These are phyloP conservation scores for Acronicta leporina DNA, from an alignment of 2,888 invertebrate species.

Conservation along the genomic window DNA sequence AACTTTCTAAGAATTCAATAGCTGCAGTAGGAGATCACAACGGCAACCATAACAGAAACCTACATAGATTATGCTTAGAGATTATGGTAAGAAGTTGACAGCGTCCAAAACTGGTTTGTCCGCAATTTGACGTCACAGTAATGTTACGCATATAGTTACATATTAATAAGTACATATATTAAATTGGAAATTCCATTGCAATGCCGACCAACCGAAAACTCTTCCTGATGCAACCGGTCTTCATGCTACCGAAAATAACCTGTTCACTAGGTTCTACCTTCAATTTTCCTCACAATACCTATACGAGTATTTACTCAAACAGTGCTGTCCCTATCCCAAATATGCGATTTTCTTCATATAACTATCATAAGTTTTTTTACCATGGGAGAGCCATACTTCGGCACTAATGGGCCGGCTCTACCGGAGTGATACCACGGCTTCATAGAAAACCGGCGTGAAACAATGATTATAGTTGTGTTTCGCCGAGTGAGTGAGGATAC, in stretches of 20 bases:
- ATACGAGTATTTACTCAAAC: too few species aligned
- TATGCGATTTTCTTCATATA: too few species aligned
- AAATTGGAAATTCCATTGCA: slow-evolving; percentile 24
- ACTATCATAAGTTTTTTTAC: too few species aligned
- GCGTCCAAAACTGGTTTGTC: slow-evolving; percentile 59
- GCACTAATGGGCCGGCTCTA: too few species aligned
- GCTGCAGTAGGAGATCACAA: slow-evolving; percentile 28
- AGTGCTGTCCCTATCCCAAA: too few species aligned
- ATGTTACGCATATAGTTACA: slow-evolving; percentile 30
- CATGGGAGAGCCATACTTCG: too few species aligned
- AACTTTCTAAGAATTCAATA: slow-evolving; percentile 62
- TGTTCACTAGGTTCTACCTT: too few species aligned
- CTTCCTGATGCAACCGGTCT: slow-evolving; percentile 10
- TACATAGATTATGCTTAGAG: slow-evolving; percentile 43
- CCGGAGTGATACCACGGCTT: too few species aligned
- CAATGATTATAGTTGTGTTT: too few species aligned
- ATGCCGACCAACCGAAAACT: slow-evolving; percentile 9
- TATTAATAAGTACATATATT: slow-evolving; percentile 28
- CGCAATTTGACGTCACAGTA: slow-evolving; percentile 44
- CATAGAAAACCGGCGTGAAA: too few species aligned
- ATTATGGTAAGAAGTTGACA: slow-evolving; percentile 62
- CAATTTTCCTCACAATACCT: too few species aligned
- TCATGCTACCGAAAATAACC: background rate
- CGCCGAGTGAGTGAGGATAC: too few species aligned
- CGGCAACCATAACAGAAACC: slow-evolving; percentile 24